phyloP scores from a whole-genome alignment of 2,113 vertebrate genomes.

The Agapornis roseicollis region DNA sequence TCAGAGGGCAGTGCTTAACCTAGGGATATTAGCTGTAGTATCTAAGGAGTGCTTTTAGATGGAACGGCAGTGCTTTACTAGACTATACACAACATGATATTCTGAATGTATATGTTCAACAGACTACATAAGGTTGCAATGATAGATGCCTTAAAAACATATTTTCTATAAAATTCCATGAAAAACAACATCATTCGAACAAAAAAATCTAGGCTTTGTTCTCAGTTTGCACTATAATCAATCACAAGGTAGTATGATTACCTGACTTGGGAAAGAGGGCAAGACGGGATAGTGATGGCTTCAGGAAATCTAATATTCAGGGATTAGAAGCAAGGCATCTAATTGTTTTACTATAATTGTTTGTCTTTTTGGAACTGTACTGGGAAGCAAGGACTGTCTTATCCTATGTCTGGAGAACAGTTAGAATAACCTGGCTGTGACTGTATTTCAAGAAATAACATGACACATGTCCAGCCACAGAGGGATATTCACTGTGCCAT shows the following conservation, averaged over 20 bases:
- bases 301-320: neutral
- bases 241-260: neutral
- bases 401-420: neutral
- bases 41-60: neutral
- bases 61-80: neutral
- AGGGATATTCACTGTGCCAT: neutral
- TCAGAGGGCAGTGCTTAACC: neutral
- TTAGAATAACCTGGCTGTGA: neutral
- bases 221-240: neutral
- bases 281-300: neutral
- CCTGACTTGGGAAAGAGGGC: neutral
- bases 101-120: neutral
- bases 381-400: neutral
- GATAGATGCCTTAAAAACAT: neutral
- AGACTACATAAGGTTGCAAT: neutral
- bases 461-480: conserved; percentile 16
- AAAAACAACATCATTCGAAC: neutral
- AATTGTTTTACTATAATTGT: neutral
- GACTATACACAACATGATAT: neutral
- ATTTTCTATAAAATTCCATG: neutral
- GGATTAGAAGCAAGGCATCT: neutral
- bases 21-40: neutral
- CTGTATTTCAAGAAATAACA: neutral
- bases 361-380: neutral
- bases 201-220: neutral